Evolutionary conservation across 2,113 vertebrate genomes (phyloP).

Genomic region (Pygathrix nemaeus): DNA sequence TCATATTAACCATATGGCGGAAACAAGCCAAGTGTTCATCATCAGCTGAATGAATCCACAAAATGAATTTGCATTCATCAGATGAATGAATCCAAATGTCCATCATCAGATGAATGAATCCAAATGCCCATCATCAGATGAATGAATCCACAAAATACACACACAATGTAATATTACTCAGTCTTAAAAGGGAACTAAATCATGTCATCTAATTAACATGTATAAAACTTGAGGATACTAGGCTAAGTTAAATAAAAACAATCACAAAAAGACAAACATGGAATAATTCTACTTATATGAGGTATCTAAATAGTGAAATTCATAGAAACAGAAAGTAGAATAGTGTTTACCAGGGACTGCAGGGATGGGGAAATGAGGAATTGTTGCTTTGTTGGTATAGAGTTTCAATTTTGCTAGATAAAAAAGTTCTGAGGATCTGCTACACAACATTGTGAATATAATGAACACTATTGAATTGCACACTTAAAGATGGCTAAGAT

Average conservation of each 20-base stretch:
- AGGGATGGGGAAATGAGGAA: not conserved
- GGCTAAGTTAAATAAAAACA: not conserved
- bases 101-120: not conserved
- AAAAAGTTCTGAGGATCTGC: not conserved
- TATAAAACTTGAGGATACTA: not conserved
- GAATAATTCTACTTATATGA: not conserved
- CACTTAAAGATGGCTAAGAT: not conserved
- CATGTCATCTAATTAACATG: not conserved
- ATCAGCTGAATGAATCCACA: not conserved
- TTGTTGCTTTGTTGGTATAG: not conserved
- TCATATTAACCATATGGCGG: not conserved
- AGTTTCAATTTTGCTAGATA: not conserved
- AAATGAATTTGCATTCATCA: not conserved
- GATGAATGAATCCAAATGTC: not conserved
- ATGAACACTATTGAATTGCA: not conserved
- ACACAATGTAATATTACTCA: not conserved
- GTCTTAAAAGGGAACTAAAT: not conserved
- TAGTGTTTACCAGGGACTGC: not conserved
- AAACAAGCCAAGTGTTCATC: not conserved
- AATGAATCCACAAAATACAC: not conserved
- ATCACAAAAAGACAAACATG: not conserved
- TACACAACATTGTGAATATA: not conserved
- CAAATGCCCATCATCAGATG: not conserved
- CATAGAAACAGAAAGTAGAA: not conserved
- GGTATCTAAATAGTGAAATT: not conserved